Percentiles rank a stretch among this genome's conserved stretches.
Evolutionary conservation across 2,888 invertebrate species (phyloP).

Genomic region (Julus scanicus): DNA sequence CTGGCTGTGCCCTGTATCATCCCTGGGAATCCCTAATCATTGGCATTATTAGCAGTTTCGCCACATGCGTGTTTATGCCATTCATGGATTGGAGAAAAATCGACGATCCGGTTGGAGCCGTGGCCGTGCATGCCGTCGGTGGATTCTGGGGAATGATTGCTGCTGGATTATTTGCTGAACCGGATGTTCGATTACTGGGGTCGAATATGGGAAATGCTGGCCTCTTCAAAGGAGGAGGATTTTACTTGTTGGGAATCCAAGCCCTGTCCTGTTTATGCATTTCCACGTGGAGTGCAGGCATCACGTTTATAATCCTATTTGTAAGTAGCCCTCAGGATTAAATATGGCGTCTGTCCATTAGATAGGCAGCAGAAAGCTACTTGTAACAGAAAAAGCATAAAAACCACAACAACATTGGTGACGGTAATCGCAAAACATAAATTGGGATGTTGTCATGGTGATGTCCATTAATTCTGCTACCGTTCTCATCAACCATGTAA

Average conservation of each 20-base stretch:
- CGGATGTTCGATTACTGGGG: conserved; percentile 79
- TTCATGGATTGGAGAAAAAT: conserved; percentile 81
- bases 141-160: conserved; percentile 79
- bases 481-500: neutral
- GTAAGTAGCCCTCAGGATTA: conserved; percentile 64
- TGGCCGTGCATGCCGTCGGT: conserved; percentile 81
- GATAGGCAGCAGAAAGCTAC: neutral
- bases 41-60: conserved; percentile 80
- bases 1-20: conserved; percentile 72
- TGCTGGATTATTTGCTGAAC: conserved; percentile 88
- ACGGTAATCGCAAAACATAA: neutral
- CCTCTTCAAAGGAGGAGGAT: conserved; percentile 77
- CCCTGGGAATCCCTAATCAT: conserved; percentile 89
- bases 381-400: neutral
- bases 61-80: conserved; percentile 78
- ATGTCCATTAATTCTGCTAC: conserved; percentile 25
- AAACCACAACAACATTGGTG: neutral
- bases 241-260: conserved; percentile 88
- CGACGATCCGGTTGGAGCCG: conserved; percentile 92
- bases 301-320: conserved; percentile 81
- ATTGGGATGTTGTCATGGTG: neutral
- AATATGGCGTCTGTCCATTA: neutral
- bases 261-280: conserved; percentile 78
- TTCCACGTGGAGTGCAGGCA: conserved; percentile 77
- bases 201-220: conserved; percentile 71